Conservation (phyloP, 1,140 invertebrate species). For the Acromyrmex heyeri region DNA sequence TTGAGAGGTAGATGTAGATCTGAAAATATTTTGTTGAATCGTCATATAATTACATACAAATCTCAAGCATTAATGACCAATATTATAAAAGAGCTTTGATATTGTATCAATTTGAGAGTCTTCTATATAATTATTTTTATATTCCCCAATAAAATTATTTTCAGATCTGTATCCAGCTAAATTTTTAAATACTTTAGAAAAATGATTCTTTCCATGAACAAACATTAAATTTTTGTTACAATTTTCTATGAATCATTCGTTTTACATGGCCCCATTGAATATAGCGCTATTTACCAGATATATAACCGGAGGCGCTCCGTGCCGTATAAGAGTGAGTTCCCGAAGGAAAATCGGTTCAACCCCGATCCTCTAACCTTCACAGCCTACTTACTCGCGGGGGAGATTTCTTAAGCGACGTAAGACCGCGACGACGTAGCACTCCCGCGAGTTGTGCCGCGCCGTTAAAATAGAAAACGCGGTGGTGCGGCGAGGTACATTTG, state of each 20-base stretch:
- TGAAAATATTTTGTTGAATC: too few relatives aligned
- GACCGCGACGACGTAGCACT: conserved; percentile 54
- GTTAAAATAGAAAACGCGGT: conserved; percentile 60
- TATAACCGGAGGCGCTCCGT: conserved; percentile 5
- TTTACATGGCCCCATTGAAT: not conserved
- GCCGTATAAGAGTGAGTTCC: conserved; percentile 7
- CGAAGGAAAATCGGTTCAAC: conserved; percentile 30
- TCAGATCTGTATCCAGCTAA: too few relatives aligned
- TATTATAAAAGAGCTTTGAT: too few relatives aligned
- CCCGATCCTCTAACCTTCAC: not conserved
- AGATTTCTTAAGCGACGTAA: conserved; percentile 51
- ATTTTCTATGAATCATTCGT: conserved; percentile 12
- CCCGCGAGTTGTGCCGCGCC: conserved; percentile 27
- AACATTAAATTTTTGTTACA: not conserved
- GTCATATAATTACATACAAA: too few relatives aligned
- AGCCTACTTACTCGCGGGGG: conserved; percentile 31
- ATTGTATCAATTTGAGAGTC: too few relatives aligned
- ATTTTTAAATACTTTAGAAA: too few relatives aligned
- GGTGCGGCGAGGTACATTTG: conserved; percentile 12
- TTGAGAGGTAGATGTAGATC: too few relatives aligned
- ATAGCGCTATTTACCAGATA: conserved; percentile 32
- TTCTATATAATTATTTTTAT: too few relatives aligned
- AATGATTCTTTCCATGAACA: not conserved
- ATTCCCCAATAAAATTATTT: too few relatives aligned
- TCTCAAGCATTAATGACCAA: too few relatives aligned